Base-by-base conservation (phyloP, 37 sponge, comb jelly and placozoan species). In the Haliclona indistincta region DNA sequence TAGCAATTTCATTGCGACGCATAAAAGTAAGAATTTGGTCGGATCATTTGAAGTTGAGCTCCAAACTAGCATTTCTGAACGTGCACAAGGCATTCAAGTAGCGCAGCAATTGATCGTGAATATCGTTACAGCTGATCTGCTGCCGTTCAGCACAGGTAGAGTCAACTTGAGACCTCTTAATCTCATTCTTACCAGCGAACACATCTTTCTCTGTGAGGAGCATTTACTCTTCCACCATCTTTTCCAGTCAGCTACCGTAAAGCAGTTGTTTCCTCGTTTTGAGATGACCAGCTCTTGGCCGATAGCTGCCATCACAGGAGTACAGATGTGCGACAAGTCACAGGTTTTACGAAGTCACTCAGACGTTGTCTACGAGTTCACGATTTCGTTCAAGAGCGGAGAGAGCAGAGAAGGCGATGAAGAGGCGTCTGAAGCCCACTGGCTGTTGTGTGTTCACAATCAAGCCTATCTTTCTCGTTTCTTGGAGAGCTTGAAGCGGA, bases 201-300 rank as follows among this genome's bases (percentile, higher is more conserved):
- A 36, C 35, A 34, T 84, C 55, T 77, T 77, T 56, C 64, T 84
- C 25, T 84, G 78, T 44, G 63, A 65, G 38, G 85, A 84, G 58
- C 63, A 67, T 2, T 17, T 77, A 4, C 5, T 34, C 22, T 47
- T 45, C 15, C 53, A 65, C 42, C 85, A 64, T 4, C 34, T 41
- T 25, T 19, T 17, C 1, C 6, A 33, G 36, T 42, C 29, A 5
- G 36, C n/a, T 6, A 22, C 63, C n/a, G 0, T 63, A 26, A 53
- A 70, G 17, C 78, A 70, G 49, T 42, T 71, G 35, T 77, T 71
- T 38, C 72, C 73, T 33, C 71, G 35, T 25, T 54, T 70, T 11
- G 37, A 23, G 3, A 78, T 84, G 2, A 47, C 77, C 5, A 71
- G 70, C 43, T 74, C 64, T n/a, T 33, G 52, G 30, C 72, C 73